A percentile compares a stretch with the other conserved stretches of the same genome.
phyloP scores from a whole-genome alignment of 2,888 invertebrate species.

The Druceiella hillmani region DNA sequence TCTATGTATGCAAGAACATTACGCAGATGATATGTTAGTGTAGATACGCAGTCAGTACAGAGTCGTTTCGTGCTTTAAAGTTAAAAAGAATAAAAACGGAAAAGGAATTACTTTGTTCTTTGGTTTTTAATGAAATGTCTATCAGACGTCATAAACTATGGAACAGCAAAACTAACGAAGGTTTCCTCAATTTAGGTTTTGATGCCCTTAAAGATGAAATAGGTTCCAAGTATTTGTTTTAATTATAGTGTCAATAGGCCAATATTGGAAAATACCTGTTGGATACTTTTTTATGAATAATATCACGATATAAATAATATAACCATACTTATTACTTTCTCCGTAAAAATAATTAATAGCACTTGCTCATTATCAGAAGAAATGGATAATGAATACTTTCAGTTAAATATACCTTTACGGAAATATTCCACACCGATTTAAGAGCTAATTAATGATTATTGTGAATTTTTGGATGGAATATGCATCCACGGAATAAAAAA shows the following conservation, averaged over 20 bases:
- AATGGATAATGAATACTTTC: conserved; percentile 7
- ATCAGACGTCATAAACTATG: conserved; percentile 19
- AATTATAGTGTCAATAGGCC: conserved; percentile 23
- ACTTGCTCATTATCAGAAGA: conserved; percentile 9
- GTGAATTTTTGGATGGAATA: too few species aligned
- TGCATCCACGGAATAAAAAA: too few species aligned
- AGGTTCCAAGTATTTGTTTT: conserved; percentile 20
- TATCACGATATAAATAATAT: conserved; percentile 10
- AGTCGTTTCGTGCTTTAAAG: conserved; percentile 17
- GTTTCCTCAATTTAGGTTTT: conserved; percentile 16
- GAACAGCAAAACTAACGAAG: conserved; percentile 15
- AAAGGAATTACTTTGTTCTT: conserved; percentile 12
- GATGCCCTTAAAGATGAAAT: conserved; percentile 4
- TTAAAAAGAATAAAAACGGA: conserved; percentile 7
- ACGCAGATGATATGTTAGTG: conserved; percentile 20
- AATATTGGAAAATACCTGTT: conserved; percentile 25
- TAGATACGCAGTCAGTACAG: conserved; percentile 22
- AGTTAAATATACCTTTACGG: conserved; percentile 5
- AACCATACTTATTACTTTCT: conserved; percentile 5
- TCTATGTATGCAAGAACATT: conserved; percentile 25
- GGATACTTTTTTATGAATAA: conserved; percentile 25
- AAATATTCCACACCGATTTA: conserved; percentile 3
- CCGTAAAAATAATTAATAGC: conserved; percentile 5
- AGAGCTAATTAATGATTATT: too few species aligned
- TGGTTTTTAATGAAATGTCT: conserved; percentile 24